Conservation (phyloP, 1,140 invertebrate species). For the Sitodiplosis mosellana region DNA sequence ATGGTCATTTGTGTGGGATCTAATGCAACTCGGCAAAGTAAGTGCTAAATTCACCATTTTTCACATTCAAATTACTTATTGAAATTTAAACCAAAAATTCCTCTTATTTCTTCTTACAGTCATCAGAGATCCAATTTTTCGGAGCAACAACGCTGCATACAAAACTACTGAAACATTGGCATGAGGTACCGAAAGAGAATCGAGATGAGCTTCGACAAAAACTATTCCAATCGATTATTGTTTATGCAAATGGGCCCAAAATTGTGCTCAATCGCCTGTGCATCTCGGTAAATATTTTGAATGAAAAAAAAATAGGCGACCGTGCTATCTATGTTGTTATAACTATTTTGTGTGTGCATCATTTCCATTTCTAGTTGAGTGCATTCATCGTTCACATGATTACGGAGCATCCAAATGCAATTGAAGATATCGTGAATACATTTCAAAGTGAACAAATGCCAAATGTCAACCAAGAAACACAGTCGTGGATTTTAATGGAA, state of each 20-base stretch:
- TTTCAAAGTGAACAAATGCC: slow-evolving; percentile 41
- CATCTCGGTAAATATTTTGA: slow-evolving; percentile 50
- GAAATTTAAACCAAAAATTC: not conserved
- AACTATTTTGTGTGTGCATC: too few relatives aligned
- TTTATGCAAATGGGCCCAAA: slow-evolving; percentile 57
- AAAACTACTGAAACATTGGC: slow-evolving; percentile 72
- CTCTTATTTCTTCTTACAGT: slow-evolving; percentile 26
- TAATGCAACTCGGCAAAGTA: slow-evolving; percentile 60
- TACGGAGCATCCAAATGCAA: slow-evolving; percentile 40
- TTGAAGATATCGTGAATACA: slow-evolving; percentile 40
- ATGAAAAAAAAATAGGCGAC: not conserved
- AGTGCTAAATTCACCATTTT: not conserved
- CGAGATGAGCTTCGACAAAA: slow-evolving; percentile 54
- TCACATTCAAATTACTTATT: not conserved
- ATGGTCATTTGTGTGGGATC: slow-evolving; percentile 77
- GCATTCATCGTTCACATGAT: slow-evolving; percentile 46
- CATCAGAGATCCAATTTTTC: slow-evolving; percentile 78
- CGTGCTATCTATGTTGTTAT: too few relatives aligned
- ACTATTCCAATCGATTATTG: slow-evolving; percentile 54
- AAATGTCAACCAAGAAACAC: slow-evolving; percentile 27
- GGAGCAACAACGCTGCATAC: slow-evolving; percentile 72
- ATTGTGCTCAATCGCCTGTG: slow-evolving; percentile 70
- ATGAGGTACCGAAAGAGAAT: slow-evolving; percentile 59
- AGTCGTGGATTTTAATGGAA: slow-evolving; percentile 45
- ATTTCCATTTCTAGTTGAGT: slow-evolving; percentile 30